These are phyloP conservation scores for Sapayoa aenigma DNA, from an alignment of 2,113 vertebrate species.

Conservation along the genomic window DNA sequence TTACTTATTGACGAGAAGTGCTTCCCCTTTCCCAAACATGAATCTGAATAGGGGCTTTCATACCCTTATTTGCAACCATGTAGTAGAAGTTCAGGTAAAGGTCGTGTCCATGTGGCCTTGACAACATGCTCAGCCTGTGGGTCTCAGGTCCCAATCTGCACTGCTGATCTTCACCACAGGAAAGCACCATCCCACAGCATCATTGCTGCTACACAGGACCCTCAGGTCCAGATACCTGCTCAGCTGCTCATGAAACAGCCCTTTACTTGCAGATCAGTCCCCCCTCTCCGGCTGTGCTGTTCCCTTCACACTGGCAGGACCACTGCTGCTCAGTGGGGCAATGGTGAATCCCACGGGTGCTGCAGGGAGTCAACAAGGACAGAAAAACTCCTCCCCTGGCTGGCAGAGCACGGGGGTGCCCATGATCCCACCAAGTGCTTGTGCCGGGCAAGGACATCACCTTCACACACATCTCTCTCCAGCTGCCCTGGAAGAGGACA, in stretches of 20 bases:
- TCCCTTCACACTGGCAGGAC: no score
- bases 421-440: background rate
- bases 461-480: background rate
- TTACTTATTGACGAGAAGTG: background rate
- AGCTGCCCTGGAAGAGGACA: background rate
- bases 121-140: background rate
- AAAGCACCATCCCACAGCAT: background rate
- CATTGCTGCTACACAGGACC: background rate
- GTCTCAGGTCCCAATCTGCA: rapidly evolving
- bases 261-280: background rate
- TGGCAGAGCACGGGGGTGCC: rapidly evolving
- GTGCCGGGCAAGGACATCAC: background rate
- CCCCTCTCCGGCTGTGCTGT: rapidly evolving
- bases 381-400: background rate
- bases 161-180: background rate
- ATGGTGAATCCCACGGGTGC: background rate
- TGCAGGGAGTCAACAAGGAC: rapidly evolving
- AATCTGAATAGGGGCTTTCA: background rate
- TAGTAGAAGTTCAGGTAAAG: background rate
- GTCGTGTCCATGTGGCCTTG: rapidly evolving
- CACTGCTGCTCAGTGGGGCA: background rate
- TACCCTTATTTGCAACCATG: background rate
- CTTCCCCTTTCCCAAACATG: background rate
- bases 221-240: background rate
- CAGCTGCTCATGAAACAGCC: background rate